phyloP scores from a whole-genome alignment of 1,140 invertebrate genomes.

The Adoxophyes honmai region DNA sequence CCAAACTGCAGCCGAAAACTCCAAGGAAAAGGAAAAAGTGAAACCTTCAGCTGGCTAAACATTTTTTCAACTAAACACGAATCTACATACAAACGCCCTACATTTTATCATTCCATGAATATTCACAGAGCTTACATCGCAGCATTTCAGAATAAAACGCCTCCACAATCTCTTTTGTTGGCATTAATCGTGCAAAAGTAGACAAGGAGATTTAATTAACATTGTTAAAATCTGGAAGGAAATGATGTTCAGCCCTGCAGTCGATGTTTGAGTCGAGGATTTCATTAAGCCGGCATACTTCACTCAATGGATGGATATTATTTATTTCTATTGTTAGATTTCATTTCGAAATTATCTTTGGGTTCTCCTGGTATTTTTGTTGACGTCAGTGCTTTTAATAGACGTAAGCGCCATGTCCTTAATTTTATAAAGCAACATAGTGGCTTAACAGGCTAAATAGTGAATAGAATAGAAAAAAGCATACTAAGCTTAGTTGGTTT shows the following conservation, averaged over 20 bases:
- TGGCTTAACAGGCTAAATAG: too few species aligned
- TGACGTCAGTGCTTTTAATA: too few species aligned
- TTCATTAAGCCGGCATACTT: background rate
- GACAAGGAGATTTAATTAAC: slow-evolving; percentile 11
- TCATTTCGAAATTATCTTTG: too few species aligned
- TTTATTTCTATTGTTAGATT: too few species aligned
- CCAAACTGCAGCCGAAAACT: too few species aligned
- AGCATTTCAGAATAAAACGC: background rate
- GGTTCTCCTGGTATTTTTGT: too few species aligned
- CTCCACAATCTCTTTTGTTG: slow-evolving; percentile 5
- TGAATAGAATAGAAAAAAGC: too few species aligned
- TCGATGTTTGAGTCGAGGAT: background rate
- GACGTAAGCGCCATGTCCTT: too few species aligned
- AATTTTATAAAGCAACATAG: too few species aligned
- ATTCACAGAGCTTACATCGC: background rate
- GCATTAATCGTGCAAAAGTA: slow-evolving; percentile 10
- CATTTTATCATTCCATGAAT: slow-evolving; percentile 9
- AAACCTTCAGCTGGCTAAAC: slow-evolving; percentile 6
- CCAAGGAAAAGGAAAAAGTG: too few species aligned
- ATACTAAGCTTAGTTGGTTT: too few species aligned
- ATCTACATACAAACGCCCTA: background rate
- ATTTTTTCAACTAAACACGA: background rate
- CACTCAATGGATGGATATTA: too few species aligned
- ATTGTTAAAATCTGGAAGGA: slow-evolving; percentile 9
- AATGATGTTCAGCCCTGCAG: slow-evolving; percentile 4